Percentiles rank a stretch among this genome's conserved stretches.
Conservation (phyloP, 2,113 vertebrate species). For the Himantopus leucocephalus region DNA sequence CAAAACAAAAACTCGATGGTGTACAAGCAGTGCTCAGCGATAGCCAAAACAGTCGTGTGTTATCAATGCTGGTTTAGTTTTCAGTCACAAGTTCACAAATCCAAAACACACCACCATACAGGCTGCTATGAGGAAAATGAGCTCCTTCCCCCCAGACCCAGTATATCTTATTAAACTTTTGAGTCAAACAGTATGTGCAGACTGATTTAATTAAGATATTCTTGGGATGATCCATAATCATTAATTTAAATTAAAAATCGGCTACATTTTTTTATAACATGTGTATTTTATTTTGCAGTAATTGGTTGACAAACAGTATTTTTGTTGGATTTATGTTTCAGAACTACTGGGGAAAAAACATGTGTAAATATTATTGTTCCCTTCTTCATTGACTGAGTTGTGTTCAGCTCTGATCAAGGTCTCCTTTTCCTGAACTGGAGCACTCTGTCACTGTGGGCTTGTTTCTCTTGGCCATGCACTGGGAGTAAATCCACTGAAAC, state of each 20-base stretch:
- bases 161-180: neutral
- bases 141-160: neutral
- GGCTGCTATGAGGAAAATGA: neutral
- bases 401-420: neutral
- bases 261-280: neutral
- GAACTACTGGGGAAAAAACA: neutral
- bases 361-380: neutral
- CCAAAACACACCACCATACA: neutral
- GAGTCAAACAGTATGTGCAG: constrained; percentile 17
- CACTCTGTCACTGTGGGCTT: neutral
- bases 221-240: constrained; percentile 10
- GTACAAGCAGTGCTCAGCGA: neutral
- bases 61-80: neutral
- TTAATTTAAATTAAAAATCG: constrained; percentile 50
- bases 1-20: fast-evolving
- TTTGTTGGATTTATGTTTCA: constrained; percentile 18
- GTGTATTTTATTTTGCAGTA: constrained; percentile 10
- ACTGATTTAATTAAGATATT: constrained; percentile 61
- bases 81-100: neutral
- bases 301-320: constrained; percentile 20
- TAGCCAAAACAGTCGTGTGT: neutral
- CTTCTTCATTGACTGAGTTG: neutral
- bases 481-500: neutral
- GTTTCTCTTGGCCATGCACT: neutral
- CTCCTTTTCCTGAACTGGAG: neutral